phyloP scores from a whole-genome alignment of 2,113 vertebrate genomes.

The Eidolon helvum region DNA sequence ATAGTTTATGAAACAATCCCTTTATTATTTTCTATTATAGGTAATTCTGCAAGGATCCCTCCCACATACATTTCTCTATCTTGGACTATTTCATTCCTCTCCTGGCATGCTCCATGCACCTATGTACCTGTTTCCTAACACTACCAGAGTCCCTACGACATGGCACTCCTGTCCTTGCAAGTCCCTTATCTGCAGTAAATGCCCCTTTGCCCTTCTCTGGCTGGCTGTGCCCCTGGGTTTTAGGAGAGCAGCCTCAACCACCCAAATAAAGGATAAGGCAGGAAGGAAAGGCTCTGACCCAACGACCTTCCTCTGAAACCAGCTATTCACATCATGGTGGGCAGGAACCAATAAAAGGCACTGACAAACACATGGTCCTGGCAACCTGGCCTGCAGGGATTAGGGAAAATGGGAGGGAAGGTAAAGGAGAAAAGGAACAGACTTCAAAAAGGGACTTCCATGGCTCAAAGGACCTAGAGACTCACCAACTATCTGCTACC shows the following conservation, averaged over 20 bases:
- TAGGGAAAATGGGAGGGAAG: background rate
- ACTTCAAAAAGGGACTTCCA: background rate
- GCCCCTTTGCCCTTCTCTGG: background rate
- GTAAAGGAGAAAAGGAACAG: background rate
- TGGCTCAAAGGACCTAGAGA: background rate
- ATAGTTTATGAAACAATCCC: too few relatives aligned
- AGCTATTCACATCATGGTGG: background rate
- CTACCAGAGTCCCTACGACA: background rate
- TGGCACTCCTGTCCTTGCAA: background rate
- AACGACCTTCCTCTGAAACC: background rate
- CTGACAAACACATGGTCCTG: background rate
- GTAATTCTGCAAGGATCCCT: background rate
- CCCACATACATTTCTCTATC: background rate
- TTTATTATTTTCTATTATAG: background rate
- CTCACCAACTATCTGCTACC: background rate
- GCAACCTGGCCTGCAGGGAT: background rate
- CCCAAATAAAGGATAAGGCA: background rate
- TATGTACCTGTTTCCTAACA: background rate
- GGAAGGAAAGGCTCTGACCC: background rate
- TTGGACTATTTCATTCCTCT: background rate
- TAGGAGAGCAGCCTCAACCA: background rate
- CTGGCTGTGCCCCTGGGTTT: background rate
- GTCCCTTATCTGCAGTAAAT: background rate
- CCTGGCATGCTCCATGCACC: background rate
- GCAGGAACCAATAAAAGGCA: conserved; percentile 4